phyloP scores from a whole-genome alignment of 2,113 vertebrate species.

The Aptenodytes forsteri region DNA sequence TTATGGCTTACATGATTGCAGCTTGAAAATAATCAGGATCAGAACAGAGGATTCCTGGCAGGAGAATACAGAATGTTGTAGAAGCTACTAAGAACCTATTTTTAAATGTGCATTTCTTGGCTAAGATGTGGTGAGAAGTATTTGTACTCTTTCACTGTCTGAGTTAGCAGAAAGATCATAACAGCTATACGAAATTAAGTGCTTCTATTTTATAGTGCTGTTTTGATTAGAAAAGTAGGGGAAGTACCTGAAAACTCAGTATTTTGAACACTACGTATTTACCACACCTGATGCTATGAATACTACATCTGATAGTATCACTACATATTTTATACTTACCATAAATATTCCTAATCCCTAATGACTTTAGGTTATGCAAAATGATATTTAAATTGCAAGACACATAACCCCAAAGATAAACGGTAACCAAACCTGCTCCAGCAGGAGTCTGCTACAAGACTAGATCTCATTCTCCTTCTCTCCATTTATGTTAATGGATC shows the following conservation, averaged over 20 bases:
- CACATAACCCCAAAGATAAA: not conserved
- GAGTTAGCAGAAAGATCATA: not conserved
- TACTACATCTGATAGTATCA: not conserved
- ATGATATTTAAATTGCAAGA: not conserved
- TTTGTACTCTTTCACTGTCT: not conserved
- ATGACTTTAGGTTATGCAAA: not conserved
- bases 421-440: not conserved
- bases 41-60: not conserved
- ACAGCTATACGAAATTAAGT: not conserved
- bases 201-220: not conserved
- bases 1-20: not conserved
- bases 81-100: not conserved
- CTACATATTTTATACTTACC: not conserved
- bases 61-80: not conserved
- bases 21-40: not conserved
- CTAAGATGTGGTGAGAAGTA: not conserved
- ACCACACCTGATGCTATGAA: not conserved
- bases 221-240: not conserved
- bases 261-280: not conserved
- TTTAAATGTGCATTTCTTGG: not conserved
- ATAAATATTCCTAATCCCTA: not conserved
- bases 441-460: not conserved
- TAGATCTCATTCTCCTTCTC: not conserved
- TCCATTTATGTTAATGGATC: not conserved
- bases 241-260: not conserved